phyloP scores from a whole-genome alignment of 2,888 invertebrate genomes.

The Temnothorax rugatulus region DNA sequence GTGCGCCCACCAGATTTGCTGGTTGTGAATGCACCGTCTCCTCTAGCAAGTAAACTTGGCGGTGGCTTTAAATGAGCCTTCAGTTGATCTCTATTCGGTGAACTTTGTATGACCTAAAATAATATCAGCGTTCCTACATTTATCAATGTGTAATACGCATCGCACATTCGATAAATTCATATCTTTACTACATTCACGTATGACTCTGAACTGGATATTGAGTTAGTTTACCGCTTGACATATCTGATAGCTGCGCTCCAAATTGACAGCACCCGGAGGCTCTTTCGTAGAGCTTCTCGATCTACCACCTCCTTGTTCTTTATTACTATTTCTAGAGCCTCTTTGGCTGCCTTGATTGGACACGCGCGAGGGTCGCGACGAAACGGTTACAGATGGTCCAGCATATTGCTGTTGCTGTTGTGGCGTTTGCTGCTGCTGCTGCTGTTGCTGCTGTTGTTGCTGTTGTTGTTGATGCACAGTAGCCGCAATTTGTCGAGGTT shows the following conservation, averaged over 20 bases:
- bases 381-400: slow-evolving; percentile 75
- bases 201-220: slow-evolving; percentile 7
- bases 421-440: slow-evolving; percentile 50
- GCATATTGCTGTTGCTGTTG: slow-evolving; percentile 72
- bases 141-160: slow-evolving; percentile 20
- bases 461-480: slow-evolving; percentile 73
- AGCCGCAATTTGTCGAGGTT: slow-evolving; percentile 78
- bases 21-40: slow-evolving; percentile 82
- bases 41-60: slow-evolving; percentile 90
- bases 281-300: slow-evolving; percentile 90
- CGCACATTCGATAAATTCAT: slow-evolving; percentile 26
- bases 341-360: slow-evolving; percentile 80
- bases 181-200: slow-evolving; percentile 20
- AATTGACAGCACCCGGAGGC: slow-evolving; percentile 96
- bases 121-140: slow-evolving; percentile 37
- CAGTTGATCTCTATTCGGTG: slow-evolving; percentile 95
- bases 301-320: slow-evolving; percentile 82
- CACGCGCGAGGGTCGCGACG: slow-evolving; percentile 79
- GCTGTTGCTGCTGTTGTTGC: slow-evolving; percentile 47
- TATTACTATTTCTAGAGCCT: slow-evolving; percentile 80
- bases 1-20: slow-evolving; percentile 83
- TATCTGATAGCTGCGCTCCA: slow-evolving; percentile 98
- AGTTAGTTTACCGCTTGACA: slow-evolving; percentile 91
- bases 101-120: slow-evolving; percentile 93
- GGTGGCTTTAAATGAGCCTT: slow-evolving; percentile 95